Percentiles rank a stretch among this genome's conserved stretches.
phyloP scores from a whole-genome alignment of 2,113 vertebrate genomes.

The Bos indicus region DNA sequence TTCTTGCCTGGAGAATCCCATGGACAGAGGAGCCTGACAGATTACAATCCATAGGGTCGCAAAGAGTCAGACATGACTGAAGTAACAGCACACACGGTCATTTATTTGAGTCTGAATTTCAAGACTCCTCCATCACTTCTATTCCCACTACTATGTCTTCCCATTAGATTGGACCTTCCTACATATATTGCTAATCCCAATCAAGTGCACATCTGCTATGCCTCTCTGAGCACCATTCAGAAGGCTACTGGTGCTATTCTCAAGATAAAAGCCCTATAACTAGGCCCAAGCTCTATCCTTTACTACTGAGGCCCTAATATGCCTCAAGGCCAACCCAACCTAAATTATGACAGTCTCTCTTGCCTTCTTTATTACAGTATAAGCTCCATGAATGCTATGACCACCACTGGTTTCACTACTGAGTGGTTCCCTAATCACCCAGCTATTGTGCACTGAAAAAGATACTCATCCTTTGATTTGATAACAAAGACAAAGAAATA shows the following conservation, averaged over 20 bases:
- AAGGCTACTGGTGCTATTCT: not conserved
- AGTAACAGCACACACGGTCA: not conserved
- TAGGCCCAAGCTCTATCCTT: not conserved
- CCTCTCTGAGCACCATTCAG: not conserved
- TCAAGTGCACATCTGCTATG: not conserved
- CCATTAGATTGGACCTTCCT: not conserved
- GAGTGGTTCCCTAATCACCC: not conserved
- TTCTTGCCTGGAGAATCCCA: not conserved
- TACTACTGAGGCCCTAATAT: not conserved
- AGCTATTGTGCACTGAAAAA: not conserved
- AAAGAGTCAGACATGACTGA: not conserved
- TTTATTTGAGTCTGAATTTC: not conserved
- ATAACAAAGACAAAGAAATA: conserved; percentile 18
- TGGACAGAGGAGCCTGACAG: not conserved
- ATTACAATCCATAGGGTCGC: not conserved
- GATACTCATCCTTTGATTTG: not conserved
- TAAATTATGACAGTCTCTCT: not conserved
- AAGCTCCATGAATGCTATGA: not conserved
- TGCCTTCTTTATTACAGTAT: not conserved
- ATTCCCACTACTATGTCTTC: not conserved
- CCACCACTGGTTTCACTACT: not conserved
- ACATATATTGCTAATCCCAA: not conserved
- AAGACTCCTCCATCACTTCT: not conserved
- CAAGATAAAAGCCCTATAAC: not conserved
- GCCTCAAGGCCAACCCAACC: not conserved